These are phyloP conservation scores for Parnassius smintheus DNA, from an alignment of 2,888 invertebrate species.

Conservation along the genomic window DNA sequence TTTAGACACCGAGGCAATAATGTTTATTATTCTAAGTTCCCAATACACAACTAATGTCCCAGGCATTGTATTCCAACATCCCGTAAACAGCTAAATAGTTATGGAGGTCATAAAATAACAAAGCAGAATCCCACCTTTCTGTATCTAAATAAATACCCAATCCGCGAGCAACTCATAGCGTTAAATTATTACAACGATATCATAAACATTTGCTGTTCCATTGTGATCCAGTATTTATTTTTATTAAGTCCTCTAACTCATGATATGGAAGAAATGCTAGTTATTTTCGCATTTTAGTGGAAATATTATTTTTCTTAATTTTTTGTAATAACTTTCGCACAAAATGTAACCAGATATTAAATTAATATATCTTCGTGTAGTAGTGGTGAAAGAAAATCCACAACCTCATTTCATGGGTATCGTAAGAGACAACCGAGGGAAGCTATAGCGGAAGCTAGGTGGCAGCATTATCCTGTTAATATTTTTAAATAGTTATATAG, in stretches of 20 bases:
- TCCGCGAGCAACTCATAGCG: conserved; percentile 46
- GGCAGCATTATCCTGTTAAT: too few relatives aligned
- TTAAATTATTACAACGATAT: conserved; percentile 70
- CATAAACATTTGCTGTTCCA: conserved; percentile 60
- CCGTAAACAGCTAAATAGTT: conserved; percentile 29
- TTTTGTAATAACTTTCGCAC: too few relatives aligned
- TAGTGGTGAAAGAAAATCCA: too few relatives aligned
- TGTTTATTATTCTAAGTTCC: conserved; percentile 14
- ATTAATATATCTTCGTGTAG: too few relatives aligned
- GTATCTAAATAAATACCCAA: conserved; percentile 69
- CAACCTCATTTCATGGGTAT: too few relatives aligned
- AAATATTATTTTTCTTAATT: too few relatives aligned
- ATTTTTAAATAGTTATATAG: too few relatives aligned
- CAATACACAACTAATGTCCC: conserved; percentile 19
- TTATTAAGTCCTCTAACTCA: conserved; percentile 58
- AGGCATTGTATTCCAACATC: conserved; percentile 19
- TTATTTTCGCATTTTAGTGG: not conserved
- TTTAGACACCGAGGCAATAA: conserved; percentile 1
- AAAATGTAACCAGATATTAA: too few relatives aligned
- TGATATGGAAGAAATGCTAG: conserved; percentile 33
- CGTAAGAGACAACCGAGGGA: too few relatives aligned
- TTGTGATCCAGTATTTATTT: conserved; percentile 70
- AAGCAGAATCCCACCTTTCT: conserved; percentile 31
- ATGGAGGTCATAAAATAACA: conserved; percentile 21
- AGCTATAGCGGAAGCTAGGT: too few relatives aligned